These are phyloP conservation scores for Danio albolineatus DNA, from an alignment of 2,797 vertebrate species.

Conservation along the genomic window DNA sequence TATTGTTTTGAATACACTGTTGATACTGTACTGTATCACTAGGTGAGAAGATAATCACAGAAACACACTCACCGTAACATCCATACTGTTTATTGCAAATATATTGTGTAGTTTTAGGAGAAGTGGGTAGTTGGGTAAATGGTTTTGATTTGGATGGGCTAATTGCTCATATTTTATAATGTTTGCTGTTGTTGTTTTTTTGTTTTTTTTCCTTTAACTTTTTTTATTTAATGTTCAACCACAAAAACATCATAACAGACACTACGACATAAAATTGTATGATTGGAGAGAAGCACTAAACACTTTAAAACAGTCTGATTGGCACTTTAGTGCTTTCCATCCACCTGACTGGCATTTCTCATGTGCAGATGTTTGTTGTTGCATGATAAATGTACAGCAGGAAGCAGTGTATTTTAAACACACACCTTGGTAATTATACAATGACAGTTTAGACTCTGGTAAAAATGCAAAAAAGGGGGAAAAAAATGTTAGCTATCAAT, in stretches of 20 bases:
- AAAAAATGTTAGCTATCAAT: neutral
- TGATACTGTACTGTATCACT: neutral
- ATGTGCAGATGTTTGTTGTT: conserved; percentile 38
- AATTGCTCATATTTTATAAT: neutral
- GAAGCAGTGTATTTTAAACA: conserved; percentile 26
- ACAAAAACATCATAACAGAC: conserved; percentile 49
- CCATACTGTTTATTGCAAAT: neutral
- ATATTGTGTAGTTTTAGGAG: neutral
- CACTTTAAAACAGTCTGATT: conserved; percentile 57
- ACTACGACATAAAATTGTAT: conserved; percentile 35
- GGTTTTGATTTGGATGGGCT: neutral
- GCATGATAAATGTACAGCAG: conserved; percentile 50
- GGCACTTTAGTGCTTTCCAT: conserved; percentile 58
- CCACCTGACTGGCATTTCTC: conserved; percentile 62
- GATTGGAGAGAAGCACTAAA: conserved; percentile 31
- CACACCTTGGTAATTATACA: conserved; percentile 30
- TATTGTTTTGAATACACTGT: neutral
- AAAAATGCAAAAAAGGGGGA: neutral
- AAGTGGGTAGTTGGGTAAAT: neutral
- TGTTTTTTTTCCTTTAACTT: neutral
- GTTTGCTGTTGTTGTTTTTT: no score
- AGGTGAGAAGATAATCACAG: neutral
- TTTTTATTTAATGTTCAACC: conserved; percentile 53
- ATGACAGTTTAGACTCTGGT: conserved; percentile 37
- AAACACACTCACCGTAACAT: neutral